These are phyloP conservation scores for Ernsta delagoae DNA, from an alignment of 2,888 invertebrate species.

Conservation along the genomic window DNA sequence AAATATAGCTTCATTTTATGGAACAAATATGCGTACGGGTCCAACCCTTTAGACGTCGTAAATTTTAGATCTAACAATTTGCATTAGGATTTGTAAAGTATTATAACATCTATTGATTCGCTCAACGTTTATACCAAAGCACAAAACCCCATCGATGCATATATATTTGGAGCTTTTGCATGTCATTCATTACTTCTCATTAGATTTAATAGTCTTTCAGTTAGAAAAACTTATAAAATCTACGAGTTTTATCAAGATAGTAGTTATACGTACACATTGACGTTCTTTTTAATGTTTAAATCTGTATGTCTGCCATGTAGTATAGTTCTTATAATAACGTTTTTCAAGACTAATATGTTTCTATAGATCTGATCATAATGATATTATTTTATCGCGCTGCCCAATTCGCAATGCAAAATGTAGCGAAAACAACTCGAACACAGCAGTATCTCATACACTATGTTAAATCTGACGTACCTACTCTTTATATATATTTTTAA, in stretches of 20 bases:
- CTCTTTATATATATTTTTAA: constrained; percentile 15
- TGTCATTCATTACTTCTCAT: constrained; percentile 69
- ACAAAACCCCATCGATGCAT: constrained; percentile 84
- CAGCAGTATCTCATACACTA: constrained; percentile 1
- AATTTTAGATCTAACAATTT: constrained; percentile 78
- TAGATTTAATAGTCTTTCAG: constrained; percentile 84
- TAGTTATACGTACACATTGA: constrained; percentile 29
- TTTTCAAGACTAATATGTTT: constrained; percentile 34
- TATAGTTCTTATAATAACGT: constrained; percentile 51
- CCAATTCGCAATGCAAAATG: constrained; percentile 1
- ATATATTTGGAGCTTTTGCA: constrained; percentile 71
- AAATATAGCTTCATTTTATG: constrained; percentile 65
- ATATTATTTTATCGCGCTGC: constrained; percentile 21
- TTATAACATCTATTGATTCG: constrained; percentile 78
- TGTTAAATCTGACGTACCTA: not conserved
- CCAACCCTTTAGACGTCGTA: constrained; percentile 82
- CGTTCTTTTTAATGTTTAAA: constrained; percentile 27
- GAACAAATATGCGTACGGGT: constrained; percentile 82
- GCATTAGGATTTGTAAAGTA: constrained; percentile 79
- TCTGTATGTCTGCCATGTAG: constrained; percentile 59
- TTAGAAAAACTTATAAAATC: constrained; percentile 80
- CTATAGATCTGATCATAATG: constrained; percentile 38
- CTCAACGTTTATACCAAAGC: constrained; percentile 85
- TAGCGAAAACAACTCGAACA: not conserved
- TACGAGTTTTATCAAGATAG: constrained; percentile 54